Evolutionary conservation across 2,888 invertebrate species (phyloP).

Genomic region (Tholera decimalis): DNA sequence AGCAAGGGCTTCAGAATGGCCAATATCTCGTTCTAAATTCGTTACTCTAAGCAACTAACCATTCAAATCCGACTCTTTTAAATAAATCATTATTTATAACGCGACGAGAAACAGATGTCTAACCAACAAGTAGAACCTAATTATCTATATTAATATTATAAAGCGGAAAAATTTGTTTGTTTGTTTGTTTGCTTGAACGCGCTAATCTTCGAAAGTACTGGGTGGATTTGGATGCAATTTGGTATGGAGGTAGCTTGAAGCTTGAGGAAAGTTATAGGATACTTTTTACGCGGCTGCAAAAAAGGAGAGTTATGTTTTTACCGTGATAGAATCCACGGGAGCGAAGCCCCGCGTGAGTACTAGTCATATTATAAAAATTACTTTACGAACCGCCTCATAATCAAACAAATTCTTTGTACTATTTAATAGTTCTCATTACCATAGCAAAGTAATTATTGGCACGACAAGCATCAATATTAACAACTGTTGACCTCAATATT

Average conservation of each 20-base stretch:
- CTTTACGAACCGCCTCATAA: constrained; percentile 6
- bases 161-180: too few relatives aligned
- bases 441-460: constrained; percentile 63
- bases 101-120: not conserved
- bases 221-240: too few relatives aligned
- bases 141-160: not conserved
- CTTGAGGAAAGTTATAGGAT: too few relatives aligned
- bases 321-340: too few relatives aligned
- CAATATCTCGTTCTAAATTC: not conserved
- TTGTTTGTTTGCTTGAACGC: too few relatives aligned
- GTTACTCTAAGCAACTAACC: not conserved
- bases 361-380: not conserved
- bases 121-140: not conserved
- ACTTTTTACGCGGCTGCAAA: too few relatives aligned
- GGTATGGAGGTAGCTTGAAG: too few relatives aligned
- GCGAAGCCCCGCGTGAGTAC: too few relatives aligned
- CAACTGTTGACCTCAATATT: constrained; percentile 65
- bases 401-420: constrained; percentile 23
- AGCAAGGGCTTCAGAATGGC: not conserved
- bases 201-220: too few relatives aligned
- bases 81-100: too few relatives aligned
- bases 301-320: too few relatives aligned
- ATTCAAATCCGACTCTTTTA: too few relatives aligned
- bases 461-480: constrained; percentile 56
- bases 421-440: constrained; percentile 24